Base-by-base conservation (phyloP, 92 coral and sea anemone genomes). In the Pocillopora meandrina region DNA sequence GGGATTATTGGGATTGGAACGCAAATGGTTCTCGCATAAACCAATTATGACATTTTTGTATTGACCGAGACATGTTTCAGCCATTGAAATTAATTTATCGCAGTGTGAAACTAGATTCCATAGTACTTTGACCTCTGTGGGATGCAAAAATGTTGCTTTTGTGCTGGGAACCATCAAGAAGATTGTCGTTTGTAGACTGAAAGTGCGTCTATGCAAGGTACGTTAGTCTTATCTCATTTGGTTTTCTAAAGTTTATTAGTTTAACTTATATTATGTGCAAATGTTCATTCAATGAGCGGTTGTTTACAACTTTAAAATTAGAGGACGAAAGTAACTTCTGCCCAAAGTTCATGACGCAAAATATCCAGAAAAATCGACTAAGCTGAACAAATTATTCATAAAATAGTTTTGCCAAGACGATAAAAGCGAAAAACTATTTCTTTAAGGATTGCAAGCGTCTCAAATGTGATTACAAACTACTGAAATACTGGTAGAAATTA, bases 201-300 rank as follows among this genome's bases (percentile, higher is more conserved):
- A 49, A 52, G 61, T 13, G 34, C 82, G 73, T 23, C 78, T n/a
- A 56, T 14, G 10, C 36, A 57, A 74, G 78, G 78, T 74, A 56
- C 20, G 63, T 74, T 3, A 56, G 52, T 42, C 52, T 42, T 23
- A 26, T 68, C 10, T 74, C 19, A 21, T 14, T 74, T 58, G 16
- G 56, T 56, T 56, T 56, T 17, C 49, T 56, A 17, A 55, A 15
- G 55, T 33, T 20, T 74, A 42, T 42, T 42, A 42, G 52, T 42
- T 42, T 42, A 42, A 42, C 52, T 42, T 42, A 42, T 42, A 42
- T 42, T 7, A 42, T 42, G 52, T 42, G 52, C 52, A 42, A 42
- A 42, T 0, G 52, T 42, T 42, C 8, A 42, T 42, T 42, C 52
- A 42, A 42, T 3, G 52, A 42, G 52, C 52, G 8, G 52, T 42